phyloP scores from a whole-genome alignment of 1,140 invertebrate species.

The Reticulitermes speratus region DNA sequence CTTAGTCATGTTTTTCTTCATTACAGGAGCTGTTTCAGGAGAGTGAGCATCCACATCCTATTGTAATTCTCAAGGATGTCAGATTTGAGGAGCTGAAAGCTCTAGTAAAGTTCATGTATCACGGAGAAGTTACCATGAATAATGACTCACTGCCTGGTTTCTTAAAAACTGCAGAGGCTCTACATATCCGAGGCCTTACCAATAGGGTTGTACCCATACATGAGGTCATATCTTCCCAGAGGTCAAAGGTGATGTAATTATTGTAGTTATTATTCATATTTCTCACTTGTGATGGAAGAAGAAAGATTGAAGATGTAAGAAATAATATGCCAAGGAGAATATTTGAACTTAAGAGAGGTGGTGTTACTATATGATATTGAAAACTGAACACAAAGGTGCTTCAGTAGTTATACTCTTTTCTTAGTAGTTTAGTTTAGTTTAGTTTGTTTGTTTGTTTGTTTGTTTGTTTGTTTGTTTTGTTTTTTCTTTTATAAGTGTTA shows the following conservation, averaged over 20 bases:
- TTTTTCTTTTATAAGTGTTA: no score
- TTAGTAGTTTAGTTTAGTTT: no score
- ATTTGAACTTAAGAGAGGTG: no score
- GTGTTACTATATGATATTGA: no score
- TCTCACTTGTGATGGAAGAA: no score
- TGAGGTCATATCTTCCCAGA: slow-evolving; percentile 1
- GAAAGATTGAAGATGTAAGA: no score
- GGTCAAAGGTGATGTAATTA: neutral
- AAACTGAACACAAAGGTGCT: no score
- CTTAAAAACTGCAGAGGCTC: slow-evolving; percentile 35
- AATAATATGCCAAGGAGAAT: no score
- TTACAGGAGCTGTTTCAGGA: slow-evolving; percentile 38
- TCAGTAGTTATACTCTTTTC: no score
- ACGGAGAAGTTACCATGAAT: slow-evolving; percentile 47
- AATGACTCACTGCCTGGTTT: slow-evolving; percentile 35
- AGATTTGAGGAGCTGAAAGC: slow-evolving; percentile 45
- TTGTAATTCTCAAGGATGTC: slow-evolving; percentile 47
- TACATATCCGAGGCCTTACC: slow-evolving; percentile 35
- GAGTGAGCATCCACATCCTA: slow-evolving; percentile 40
- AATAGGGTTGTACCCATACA: slow-evolving; percentile 40
- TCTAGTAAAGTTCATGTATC: slow-evolving; percentile 51
- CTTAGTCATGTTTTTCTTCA: neutral
- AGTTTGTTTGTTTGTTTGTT: no score
- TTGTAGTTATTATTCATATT: no score
- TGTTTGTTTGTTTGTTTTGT: no score